These are phyloP conservation scores for Loriculus beryllinus DNA, from an alignment of 2,797 vertebrate species.

Conservation along the genomic window DNA sequence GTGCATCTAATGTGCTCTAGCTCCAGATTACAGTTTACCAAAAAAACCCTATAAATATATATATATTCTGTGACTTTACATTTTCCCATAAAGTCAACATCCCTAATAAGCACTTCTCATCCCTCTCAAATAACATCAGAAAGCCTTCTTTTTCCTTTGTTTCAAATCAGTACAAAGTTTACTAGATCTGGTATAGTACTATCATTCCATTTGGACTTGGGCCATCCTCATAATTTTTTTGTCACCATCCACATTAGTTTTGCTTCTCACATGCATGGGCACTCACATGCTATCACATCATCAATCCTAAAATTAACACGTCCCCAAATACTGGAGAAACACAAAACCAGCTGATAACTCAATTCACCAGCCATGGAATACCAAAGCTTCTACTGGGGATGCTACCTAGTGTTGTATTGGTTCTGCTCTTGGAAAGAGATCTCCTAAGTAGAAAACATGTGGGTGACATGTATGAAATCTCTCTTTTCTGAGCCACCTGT, in stretches of 20 bases:
- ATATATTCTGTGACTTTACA: not conserved
- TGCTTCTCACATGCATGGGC: not conserved
- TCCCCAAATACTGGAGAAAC: not conserved
- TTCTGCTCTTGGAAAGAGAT: not conserved
- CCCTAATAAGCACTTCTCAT: not conserved
- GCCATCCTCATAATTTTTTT: not conserved
- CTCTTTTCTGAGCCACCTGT: not conserved
- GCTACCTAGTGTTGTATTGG: not conserved
- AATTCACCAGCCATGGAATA: not conserved
- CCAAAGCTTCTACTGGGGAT: not conserved
- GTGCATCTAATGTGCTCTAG: not conserved
- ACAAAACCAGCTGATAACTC: not conserved
- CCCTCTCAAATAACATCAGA: not conserved
- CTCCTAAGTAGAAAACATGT: not conserved
- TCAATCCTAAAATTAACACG: not conserved
- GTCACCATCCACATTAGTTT: not conserved
- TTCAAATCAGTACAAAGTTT: not conserved
- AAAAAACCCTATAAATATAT: accelerated
- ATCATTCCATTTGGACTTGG: not conserved
- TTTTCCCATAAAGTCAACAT: not conserved
- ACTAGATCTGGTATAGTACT: not conserved
- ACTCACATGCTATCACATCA: not conserved
- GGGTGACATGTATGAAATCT: not conserved
- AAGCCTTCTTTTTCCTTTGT: not conserved
- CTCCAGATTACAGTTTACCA: not conserved